phyloP scores from a whole-genome alignment of 1,140 invertebrate genomes.

The Eriosoma lanigerum region DNA sequence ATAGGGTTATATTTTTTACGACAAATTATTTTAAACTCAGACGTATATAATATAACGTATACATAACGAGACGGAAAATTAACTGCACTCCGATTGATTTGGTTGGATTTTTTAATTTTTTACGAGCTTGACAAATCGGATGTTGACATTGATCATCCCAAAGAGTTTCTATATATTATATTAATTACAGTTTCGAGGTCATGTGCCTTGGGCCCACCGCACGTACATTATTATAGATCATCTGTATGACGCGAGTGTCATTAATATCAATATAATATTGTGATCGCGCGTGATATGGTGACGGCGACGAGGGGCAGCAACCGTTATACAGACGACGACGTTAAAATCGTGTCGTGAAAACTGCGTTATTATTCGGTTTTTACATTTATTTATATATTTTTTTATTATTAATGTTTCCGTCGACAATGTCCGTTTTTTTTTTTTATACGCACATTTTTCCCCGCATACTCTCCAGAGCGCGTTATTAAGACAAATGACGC shows the following conservation, averaged over 20 bases:
- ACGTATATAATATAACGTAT: no score
- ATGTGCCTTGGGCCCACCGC: neutral
- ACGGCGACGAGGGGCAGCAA: no score
- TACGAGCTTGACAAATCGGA: no score
- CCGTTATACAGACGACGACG: no score
- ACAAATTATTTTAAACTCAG: no score
- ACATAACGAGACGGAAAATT: no score
- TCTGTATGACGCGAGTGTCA: neutral
- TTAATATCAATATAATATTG: slow-evolving; percentile 33
- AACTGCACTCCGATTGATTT: no score
- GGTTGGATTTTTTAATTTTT: no score
- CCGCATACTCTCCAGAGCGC: neutral
- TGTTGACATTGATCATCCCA: no score
- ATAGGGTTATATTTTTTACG: no score
- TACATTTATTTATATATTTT: neutral
- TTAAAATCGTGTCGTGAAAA: slow-evolving; percentile 2
- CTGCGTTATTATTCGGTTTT: neutral
- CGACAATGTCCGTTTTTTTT: slow-evolving; percentile 7
- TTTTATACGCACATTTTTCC: neutral
- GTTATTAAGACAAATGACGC: slow-evolving; percentile 43
- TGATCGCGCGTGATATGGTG: no score
- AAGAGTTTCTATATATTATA: no score
- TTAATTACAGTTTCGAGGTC: neutral
- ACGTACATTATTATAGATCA: neutral
- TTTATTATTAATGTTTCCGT: slow-evolving; percentile 40